These are phyloP conservation scores for Drosophila acutilabella DNA, from an alignment of 2,888 invertebrate genomes.

Conservation along the genomic window DNA sequence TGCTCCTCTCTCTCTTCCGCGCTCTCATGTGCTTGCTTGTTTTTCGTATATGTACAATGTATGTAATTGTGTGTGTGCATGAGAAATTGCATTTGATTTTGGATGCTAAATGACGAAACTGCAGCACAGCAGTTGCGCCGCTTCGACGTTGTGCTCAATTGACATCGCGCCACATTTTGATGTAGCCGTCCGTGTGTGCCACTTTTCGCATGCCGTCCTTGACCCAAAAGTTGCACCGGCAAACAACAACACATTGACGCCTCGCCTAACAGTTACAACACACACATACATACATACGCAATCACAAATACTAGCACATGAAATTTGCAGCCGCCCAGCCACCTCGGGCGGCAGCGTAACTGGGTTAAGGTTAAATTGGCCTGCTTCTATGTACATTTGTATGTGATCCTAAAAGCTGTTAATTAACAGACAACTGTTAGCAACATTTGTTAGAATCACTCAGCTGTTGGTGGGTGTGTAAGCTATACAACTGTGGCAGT, in stretches of 20 bases:
- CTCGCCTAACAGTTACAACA: slow-evolving; percentile 28
- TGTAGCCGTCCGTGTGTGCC: slow-evolving; percentile 49
- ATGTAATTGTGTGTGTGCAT: slow-evolving; percentile 10
- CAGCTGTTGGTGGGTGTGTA: slow-evolving; percentile 29
- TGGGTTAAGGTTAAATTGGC: slow-evolving; percentile 39
- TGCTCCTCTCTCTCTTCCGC: slow-evolving; percentile 3
- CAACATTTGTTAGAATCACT: slow-evolving; percentile 36
- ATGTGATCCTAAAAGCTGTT: slow-evolving; percentile 47
- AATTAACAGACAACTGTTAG: slow-evolving; percentile 31
- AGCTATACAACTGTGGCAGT: neutral
- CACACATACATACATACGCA: neutral
- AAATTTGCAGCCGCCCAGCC: slow-evolving; percentile 12
- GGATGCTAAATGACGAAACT: slow-evolving; percentile 53
- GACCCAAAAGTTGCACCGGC: slow-evolving; percentile 64
- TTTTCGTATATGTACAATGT: neutral
- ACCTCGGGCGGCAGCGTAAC: slow-evolving; percentile 15
- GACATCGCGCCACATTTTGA: slow-evolving; percentile 46
- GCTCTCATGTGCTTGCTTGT: slow-evolving; percentile 13
- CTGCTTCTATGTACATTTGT: slow-evolving; percentile 1
- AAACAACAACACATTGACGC: slow-evolving; percentile 40
- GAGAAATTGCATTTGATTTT: slow-evolving; percentile 52
- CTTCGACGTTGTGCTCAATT: slow-evolving; percentile 52
- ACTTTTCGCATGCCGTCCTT: slow-evolving; percentile 68
- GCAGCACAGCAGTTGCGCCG: slow-evolving; percentile 15
- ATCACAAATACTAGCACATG: neutral